These are phyloP conservation scores for Antigone vipio DNA, from an alignment of 2,113 vertebrate species.

Conservation along the genomic window DNA sequence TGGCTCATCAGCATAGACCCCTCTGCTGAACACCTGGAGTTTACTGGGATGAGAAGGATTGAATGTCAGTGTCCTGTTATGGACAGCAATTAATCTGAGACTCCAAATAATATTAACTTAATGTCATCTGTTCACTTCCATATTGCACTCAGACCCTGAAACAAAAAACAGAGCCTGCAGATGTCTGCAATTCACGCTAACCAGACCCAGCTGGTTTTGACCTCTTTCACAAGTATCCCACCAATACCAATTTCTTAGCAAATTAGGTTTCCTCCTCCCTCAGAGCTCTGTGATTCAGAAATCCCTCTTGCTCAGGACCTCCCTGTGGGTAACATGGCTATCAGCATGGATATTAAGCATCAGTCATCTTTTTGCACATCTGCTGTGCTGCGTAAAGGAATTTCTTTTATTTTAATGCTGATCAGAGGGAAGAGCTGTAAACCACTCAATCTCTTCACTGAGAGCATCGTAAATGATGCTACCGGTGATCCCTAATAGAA, in stretches of 20 bases:
- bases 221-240: background rate
- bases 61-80: background rate
- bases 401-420: background rate
- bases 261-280: background rate
- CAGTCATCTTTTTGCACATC: background rate
- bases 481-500: background rate
- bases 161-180: background rate
- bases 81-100: background rate
- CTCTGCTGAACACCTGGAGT: background rate
- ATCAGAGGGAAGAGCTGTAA: background rate
- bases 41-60: background rate
- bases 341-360: background rate
- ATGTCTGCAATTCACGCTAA: background rate
- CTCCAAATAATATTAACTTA: background rate
- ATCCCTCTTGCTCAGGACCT: background rate
- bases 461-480: background rate
- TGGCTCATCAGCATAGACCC: background rate
- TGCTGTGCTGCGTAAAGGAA: background rate
- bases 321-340: background rate
- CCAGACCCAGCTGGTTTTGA: background rate
- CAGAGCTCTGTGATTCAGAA: background rate
- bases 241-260: background rate
- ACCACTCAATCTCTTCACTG: background rate
- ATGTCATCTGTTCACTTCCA: background rate
- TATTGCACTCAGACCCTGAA: background rate